Conservation (phyloP, 2,113 vertebrate genomes). For the Lepus americanus region DNA sequence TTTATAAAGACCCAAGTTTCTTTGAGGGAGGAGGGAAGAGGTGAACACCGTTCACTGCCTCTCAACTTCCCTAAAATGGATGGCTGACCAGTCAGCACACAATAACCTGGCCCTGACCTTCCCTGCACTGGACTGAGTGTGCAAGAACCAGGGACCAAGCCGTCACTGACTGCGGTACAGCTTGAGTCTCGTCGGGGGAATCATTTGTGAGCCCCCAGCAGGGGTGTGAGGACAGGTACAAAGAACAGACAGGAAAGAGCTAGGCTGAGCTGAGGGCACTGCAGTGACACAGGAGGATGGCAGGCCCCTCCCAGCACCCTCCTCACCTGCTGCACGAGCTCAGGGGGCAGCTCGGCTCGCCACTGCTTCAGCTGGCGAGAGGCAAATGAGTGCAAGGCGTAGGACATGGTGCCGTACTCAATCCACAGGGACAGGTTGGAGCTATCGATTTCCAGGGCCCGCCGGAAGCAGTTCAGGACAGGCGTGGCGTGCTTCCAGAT, state of each 20-base stretch:
- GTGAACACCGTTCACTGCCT: background rate
- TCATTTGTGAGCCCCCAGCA: background rate
- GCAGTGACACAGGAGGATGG: background rate
- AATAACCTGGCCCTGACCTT: background rate
- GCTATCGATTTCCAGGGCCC: slow-evolving; percentile 95
- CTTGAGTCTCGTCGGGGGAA: background rate
- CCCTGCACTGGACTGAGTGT: background rate
- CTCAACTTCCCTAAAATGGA: background rate
- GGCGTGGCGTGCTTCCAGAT: slow-evolving; percentile 97
- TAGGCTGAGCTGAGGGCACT: background rate
- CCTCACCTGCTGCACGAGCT: slow-evolving; percentile 95
- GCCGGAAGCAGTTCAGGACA: slow-evolving; percentile 95
- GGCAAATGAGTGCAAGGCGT: slow-evolving; percentile 94
- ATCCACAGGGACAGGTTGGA: slow-evolving; percentile 98
- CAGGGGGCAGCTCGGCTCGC: slow-evolving; percentile 91
- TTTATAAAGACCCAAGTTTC: background rate
- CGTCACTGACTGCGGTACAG: background rate
- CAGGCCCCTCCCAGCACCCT: background rate
- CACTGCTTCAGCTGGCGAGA: slow-evolving; percentile 98
- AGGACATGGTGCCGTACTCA: slow-evolving; percentile 97
- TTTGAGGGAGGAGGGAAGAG: background rate
- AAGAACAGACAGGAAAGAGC: background rate
- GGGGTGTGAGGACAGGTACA: background rate
- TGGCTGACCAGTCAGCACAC: background rate
- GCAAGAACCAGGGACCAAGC: background rate